Evolutionary conservation across 2,797 vertebrate genomes (phyloP).

Genomic region (Hippopotamyrus pictus): DNA sequence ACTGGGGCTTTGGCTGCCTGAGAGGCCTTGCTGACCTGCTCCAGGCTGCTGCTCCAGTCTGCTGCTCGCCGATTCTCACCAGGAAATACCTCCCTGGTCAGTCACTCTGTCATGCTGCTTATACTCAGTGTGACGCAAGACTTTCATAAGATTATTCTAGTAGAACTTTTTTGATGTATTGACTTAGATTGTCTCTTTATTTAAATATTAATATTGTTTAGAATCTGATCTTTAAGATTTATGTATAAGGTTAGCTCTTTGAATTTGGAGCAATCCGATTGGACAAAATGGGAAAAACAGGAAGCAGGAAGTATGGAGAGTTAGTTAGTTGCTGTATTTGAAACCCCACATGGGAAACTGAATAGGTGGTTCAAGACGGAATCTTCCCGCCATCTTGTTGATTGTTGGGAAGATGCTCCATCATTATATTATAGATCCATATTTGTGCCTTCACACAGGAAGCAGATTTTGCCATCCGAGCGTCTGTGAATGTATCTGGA

Average conservation of each 20-base stretch:
- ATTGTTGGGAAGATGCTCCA: neutral
- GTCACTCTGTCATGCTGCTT: neutral
- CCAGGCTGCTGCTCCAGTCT: neutral
- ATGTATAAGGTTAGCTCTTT: neutral
- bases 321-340: neutral
- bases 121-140: neutral
- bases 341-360: neutral
- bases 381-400: neutral
- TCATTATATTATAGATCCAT: neutral
- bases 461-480: neutral
- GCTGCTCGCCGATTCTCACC: neutral
- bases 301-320: neutral
- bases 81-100: neutral
- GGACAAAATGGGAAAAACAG: neutral
- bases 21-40: neutral
- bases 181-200: neutral
- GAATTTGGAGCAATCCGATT: neutral
- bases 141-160: neutral
- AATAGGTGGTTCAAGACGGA: neutral
- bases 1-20: neutral
- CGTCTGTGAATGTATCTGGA: neutral
- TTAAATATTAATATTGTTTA: neutral
- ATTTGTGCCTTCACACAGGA: neutral
- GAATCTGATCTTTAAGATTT: neutral
- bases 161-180: neutral